These are phyloP conservation scores for Platycheirus albimanus DNA, from an alignment of 2,888 invertebrate genomes.

Conservation along the genomic window DNA sequence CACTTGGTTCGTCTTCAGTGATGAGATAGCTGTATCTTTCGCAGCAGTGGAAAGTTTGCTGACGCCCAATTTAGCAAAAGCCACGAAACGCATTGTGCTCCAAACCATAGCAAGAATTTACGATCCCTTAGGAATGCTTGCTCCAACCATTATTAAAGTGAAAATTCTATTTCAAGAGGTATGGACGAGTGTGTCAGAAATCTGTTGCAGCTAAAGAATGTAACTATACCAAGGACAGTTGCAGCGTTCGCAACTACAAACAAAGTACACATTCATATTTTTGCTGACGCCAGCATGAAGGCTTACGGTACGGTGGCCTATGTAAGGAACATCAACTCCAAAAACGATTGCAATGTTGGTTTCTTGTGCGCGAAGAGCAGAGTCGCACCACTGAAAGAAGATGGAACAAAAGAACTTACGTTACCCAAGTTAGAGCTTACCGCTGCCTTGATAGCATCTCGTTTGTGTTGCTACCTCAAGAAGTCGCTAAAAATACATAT, in stretches of 20 bases:
- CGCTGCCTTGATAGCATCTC: no score
- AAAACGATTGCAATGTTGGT: no score
- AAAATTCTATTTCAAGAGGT: slow-evolving; percentile 20
- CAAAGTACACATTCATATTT: slow-evolving; percentile 22
- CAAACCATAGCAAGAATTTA: not conserved
- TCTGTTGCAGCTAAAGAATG: not conserved
- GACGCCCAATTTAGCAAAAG: not conserved
- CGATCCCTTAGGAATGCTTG: not conserved
- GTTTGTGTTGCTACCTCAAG: no score
- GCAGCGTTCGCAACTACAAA: not conserved
- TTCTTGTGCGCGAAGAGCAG: slow-evolving; percentile 22
- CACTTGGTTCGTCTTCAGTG: not conserved
- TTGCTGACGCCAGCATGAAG: no score
- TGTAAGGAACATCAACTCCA: slow-evolving; percentile 9
- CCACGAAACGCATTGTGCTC: slow-evolving; percentile 1
- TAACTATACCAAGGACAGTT: slow-evolving; percentile 4
- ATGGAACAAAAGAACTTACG: not conserved
- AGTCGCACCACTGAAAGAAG: no score
- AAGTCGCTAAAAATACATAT: no score
- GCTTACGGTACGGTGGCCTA: slow-evolving; percentile 23
- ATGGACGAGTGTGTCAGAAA: slow-evolving; percentile 4
- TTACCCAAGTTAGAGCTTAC: no score
- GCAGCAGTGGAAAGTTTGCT: not conserved
- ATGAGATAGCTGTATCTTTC: slow-evolving; percentile 9
- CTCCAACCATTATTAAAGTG: not conserved